Evolutionary conservation across 2,888 invertebrate species (phyloP).

Genomic region (Halocaridina rubra): DNA sequence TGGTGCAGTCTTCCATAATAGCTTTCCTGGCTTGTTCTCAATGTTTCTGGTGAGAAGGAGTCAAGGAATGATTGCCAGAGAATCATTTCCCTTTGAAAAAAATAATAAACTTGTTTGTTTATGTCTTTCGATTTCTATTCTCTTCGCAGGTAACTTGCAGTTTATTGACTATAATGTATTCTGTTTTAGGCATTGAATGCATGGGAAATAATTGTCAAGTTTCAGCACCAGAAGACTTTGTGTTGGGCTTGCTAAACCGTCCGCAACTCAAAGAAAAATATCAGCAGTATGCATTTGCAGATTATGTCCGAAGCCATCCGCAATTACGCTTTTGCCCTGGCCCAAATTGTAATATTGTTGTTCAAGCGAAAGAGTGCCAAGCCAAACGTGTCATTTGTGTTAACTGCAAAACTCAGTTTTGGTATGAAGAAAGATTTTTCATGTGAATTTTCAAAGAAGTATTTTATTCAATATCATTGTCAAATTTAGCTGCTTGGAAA

Average conservation of each 20-base stretch:
- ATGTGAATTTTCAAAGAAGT: no score
- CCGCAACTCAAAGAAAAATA: constrained; percentile 90
- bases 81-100: no score
- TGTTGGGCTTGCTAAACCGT: constrained; percentile 84
- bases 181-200: constrained; percentile 86
- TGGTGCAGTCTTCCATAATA: no score
- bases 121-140: no score
- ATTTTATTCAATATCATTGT: no score
- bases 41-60: no score
- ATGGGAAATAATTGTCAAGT: constrained; percentile 96
- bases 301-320: constrained; percentile 94
- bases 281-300: constrained; percentile 94
- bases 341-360: constrained; percentile 91
- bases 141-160: no score
- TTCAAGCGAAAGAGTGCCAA: constrained; percentile 83
- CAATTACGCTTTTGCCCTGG: constrained; percentile 91
- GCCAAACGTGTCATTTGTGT: constrained; percentile 90
- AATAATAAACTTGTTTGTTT: no score
- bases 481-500: no score
- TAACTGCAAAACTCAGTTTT: constrained; percentile 89
- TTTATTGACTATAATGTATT: no score
- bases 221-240: constrained; percentile 96
- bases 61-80: no score
- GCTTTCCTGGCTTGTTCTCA: no score
- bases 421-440: constrained; percentile 73